phyloP scores from a whole-genome alignment of 2,113 vertebrate genomes.

The Syrmaticus mikado region DNA sequence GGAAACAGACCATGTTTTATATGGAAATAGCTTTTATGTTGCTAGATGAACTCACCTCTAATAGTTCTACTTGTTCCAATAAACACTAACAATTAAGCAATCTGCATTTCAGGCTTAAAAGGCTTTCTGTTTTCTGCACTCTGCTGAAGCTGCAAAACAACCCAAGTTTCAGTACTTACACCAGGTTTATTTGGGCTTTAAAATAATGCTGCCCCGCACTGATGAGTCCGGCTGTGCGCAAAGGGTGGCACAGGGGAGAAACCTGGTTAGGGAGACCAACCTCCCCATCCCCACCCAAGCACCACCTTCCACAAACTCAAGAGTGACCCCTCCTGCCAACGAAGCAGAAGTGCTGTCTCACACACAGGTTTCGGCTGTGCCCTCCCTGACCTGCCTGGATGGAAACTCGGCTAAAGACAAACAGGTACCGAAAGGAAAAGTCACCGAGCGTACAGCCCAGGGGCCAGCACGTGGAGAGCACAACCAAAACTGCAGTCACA shows the following conservation, averaged over 20 bases:
- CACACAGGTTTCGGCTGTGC: not conserved
- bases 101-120: not conserved
- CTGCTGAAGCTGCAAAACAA: not conserved
- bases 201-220: not conserved
- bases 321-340: conserved; percentile 46
- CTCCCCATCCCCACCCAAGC: not conserved
- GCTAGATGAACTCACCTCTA: not conserved
- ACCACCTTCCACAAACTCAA: conserved; percentile 11
- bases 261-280: not conserved
- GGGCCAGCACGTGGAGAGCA: not conserved
- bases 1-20: not conserved
- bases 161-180: not conserved
- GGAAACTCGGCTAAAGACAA: not conserved
- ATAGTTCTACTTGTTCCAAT: not conserved
- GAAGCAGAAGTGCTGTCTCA: not conserved
- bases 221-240: not conserved
- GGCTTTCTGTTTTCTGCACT: not conserved
- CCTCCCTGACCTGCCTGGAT: not conserved
- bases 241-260: not conserved
- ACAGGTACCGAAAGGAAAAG: not conserved
- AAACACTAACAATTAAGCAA: not conserved
- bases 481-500: not conserved
- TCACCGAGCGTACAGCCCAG: not conserved
- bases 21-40: not conserved
- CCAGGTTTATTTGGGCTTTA: not conserved